These are phyloP conservation scores for Phocides pigmalion DNA, from an alignment of 1,140 invertebrate species.

Conservation along the genomic window DNA sequence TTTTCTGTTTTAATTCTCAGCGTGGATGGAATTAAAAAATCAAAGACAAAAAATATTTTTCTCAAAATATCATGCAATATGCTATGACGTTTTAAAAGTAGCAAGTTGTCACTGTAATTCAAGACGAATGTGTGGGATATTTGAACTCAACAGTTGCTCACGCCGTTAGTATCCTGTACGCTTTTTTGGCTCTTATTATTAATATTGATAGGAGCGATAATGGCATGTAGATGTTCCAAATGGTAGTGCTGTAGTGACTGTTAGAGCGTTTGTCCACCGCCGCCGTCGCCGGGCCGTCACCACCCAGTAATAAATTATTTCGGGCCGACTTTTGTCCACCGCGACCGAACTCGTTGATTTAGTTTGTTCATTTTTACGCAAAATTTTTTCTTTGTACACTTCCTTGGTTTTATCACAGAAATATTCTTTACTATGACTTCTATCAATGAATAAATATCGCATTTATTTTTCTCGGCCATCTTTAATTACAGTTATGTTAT, in stretches of 20 bases:
- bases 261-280: too few species aligned
- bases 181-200: background rate
- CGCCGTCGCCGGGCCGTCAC: too few species aligned
- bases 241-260: constrained; percentile 8
- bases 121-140: constrained; percentile 13
- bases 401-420: too few species aligned
- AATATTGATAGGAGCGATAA: background rate
- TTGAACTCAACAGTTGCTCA: constrained; percentile 8
- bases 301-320: too few species aligned
- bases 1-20: background rate
- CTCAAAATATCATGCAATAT: constrained; percentile 1
- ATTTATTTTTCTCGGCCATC: too few species aligned
- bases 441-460: too few species aligned
- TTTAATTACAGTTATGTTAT: too few species aligned
- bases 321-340: too few species aligned
- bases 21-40: background rate
- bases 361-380: too few species aligned
- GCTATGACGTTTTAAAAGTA: constrained; percentile 8
- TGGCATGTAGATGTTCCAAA: background rate
- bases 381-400: too few species aligned
- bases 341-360: too few species aligned
- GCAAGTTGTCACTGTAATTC: constrained; percentile 22
- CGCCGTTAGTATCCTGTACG: background rate
- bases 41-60: background rate
- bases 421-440: too few species aligned